These are phyloP conservation scores for Drosophila nikananu DNA, from an alignment of 1,140 invertebrate genomes.

Conservation along the genomic window DNA sequence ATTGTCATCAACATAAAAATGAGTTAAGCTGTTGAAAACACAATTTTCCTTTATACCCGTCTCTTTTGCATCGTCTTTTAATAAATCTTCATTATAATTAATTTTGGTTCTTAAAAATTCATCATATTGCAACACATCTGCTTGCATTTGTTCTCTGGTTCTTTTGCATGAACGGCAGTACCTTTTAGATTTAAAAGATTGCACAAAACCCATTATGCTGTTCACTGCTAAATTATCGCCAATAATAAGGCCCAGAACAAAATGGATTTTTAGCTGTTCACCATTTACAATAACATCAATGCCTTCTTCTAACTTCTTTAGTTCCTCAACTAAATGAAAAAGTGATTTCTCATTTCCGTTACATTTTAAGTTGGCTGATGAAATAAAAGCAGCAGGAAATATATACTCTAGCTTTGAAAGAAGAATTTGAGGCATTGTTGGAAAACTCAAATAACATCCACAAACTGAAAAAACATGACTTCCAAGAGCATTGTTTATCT, in stretches of 20 bases:
- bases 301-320: slow-evolving; percentile 1
- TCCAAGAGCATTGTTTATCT: too few relatives aligned
- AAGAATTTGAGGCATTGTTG: neutral
- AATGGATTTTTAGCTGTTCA: neutral
- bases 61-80: neutral
- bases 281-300: neutral
- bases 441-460: neutral
- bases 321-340: neutral
- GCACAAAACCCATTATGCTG: slow-evolving; percentile 2
- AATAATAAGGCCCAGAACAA: neutral
- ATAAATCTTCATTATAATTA: neutral
- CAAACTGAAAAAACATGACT: too few relatives aligned
- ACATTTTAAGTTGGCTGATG: neutral
- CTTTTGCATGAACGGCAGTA: neutral
- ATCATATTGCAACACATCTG: neutral
- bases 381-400: neutral
- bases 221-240: neutral
- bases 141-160: neutral
- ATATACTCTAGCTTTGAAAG: neutral
- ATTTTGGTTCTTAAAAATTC: neutral
- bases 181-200: slow-evolving; percentile 4
- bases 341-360: neutral
- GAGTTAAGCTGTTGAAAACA: neutral
- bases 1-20: neutral
- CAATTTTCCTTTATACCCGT: neutral